Evolutionary conservation across 2,113 vertebrate species (phyloP).

Genomic region (Todiramphus chloris): DNA sequence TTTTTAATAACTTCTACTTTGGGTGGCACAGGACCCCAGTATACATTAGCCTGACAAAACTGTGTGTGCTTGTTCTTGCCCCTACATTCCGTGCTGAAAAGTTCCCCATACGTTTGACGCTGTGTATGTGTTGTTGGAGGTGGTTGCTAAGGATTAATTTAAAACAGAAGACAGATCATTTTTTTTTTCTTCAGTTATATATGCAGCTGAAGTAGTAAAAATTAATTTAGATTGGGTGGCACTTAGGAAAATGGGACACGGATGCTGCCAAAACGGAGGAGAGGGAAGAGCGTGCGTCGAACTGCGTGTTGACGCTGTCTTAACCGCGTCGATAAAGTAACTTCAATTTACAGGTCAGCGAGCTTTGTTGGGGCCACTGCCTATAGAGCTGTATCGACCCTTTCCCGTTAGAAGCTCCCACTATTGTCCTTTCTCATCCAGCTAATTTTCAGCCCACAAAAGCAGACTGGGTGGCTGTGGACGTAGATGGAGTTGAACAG

Average conservation of each 20-base stretch:
- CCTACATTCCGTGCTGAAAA: background rate
- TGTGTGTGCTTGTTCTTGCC: background rate
- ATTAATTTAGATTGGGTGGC: background rate
- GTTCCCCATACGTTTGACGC: rapidly evolving
- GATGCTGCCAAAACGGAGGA: background rate
- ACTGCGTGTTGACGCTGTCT: background rate
- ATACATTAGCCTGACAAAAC: background rate
- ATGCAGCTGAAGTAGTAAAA: background rate
- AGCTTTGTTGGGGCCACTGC: background rate
- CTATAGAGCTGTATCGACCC: background rate
- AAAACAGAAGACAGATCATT: background rate
- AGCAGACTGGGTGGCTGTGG: background rate
- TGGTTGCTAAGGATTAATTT: conserved; percentile 29
- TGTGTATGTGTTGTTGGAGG: background rate
- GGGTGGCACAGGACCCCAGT: background rate
- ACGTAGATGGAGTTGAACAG: background rate
- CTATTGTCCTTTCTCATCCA: background rate
- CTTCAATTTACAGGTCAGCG: background rate
- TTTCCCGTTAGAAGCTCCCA: background rate
- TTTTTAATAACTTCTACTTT: background rate
- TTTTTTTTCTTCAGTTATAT: background rate
- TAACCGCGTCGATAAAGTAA: background rate
- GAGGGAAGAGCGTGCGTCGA: background rate
- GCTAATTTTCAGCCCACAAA: background rate
- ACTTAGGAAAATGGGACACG: background rate